Evolutionary conservation across 2,113 vertebrate species (phyloP).

Genomic region (Larimichthys polyactis): DNA sequence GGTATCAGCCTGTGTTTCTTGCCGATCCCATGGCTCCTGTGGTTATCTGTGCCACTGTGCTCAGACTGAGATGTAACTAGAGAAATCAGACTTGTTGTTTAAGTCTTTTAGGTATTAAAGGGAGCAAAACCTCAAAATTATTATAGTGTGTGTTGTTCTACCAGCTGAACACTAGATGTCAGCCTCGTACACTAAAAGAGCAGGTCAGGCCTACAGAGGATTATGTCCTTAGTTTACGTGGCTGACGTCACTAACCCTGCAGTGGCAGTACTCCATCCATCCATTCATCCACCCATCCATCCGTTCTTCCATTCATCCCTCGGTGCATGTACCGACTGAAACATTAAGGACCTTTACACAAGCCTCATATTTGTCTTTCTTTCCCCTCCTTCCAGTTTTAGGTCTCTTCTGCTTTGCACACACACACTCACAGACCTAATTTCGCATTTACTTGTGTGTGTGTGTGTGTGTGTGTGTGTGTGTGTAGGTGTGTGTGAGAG

Average conservation of each 20-base stretch:
- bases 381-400: background rate
- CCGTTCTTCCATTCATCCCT: conserved; percentile 4
- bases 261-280: conserved; percentile 50
- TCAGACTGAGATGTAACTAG: background rate
- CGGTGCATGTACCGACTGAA: background rate
- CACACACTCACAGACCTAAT: background rate
- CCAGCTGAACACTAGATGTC: conserved; percentile 67
- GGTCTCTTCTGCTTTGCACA: too few relatives aligned
- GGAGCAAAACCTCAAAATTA: background rate
- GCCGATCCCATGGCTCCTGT: background rate
- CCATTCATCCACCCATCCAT: conserved; percentile 28
- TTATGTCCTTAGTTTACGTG: conserved; percentile 49
- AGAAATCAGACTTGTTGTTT: background rate
- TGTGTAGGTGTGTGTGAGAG: background rate
- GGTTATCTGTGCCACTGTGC: background rate
- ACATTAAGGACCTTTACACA: conserved; percentile 24
- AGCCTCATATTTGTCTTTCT: background rate
- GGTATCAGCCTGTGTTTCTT: background rate
- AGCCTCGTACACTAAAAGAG: conserved; percentile 30
- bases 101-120: background rate
- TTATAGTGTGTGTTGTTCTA: conserved; percentile 4
- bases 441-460: conserved; percentile 2
- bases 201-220: conserved; percentile 9
- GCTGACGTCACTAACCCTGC: conserved; percentile 64
- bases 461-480: background rate